Evolutionary conservation across 2,888 invertebrate genomes (phyloP).

Genomic region (Epiblema foenella): DNA sequence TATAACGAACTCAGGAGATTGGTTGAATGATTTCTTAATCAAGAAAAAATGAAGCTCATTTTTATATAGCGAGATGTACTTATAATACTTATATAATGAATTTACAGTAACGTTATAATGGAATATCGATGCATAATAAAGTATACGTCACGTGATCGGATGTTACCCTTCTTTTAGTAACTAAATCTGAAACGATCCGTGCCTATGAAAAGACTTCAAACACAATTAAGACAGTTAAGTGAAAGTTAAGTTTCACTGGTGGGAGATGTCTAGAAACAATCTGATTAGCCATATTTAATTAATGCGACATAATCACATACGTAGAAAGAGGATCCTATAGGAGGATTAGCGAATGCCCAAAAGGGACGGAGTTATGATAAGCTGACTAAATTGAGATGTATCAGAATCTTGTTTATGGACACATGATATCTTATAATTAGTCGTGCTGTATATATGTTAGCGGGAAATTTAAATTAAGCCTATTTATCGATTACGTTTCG

Average conservation of each 20-base stretch:
- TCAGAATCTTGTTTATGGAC: too few relatives aligned
- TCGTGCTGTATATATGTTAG: too few relatives aligned
- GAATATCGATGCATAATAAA: conserved; percentile 9
- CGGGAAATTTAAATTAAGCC: too few relatives aligned
- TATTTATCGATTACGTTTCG: too few relatives aligned
- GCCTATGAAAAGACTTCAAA: neutral
- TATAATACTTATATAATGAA: conserved; percentile 69
- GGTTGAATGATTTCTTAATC: conserved; percentile 51
- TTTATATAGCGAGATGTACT: conserved; percentile 70
- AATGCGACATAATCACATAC: neutral
- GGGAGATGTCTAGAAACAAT: neutral
- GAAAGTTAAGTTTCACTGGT: neutral
- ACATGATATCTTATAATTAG: too few relatives aligned
- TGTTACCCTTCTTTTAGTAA: neutral
- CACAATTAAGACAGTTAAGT: neutral
- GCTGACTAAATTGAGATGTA: too few relatives aligned
- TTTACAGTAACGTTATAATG: conserved; percentile 42
- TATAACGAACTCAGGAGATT: conserved; percentile 45
- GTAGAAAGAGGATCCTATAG: too few relatives aligned
- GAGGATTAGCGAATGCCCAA: too few relatives aligned
- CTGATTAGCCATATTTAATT: neutral
- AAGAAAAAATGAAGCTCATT: conserved; percentile 63
- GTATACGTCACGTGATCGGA: neutral
- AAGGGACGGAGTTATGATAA: too few relatives aligned
- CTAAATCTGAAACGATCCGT: neutral